These are phyloP conservation scores for Atrichornis clamosus DNA, from an alignment of 2,113 vertebrate genomes.

Conservation along the genomic window DNA sequence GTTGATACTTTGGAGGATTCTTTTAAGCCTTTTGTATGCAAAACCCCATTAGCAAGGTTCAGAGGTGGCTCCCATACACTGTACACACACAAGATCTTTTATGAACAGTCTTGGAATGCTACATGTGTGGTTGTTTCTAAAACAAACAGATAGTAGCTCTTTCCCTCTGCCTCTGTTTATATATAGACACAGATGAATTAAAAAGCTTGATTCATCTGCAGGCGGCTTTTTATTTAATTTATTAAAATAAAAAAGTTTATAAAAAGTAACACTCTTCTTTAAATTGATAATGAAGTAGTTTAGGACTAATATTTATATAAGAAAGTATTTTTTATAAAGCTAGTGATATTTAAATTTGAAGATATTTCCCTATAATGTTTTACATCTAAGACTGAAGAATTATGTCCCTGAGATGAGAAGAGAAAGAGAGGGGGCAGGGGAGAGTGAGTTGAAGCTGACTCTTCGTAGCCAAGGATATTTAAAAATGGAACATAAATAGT, in stretches of 20 bases:
- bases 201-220: neutral
- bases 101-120: neutral
- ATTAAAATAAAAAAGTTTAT: neutral
- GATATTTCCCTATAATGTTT: neutral
- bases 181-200: neutral
- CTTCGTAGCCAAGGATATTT: neutral
- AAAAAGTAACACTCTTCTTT: neutral
- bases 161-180: constrained; percentile 12
- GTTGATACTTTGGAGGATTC: neutral
- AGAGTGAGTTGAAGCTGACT: neutral
- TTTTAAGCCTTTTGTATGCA: neutral
- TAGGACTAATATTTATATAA: neutral
- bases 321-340: neutral
- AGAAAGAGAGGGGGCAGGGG: neutral
- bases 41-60: neutral
- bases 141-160: constrained; percentile 28
- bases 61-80: neutral
- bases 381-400: neutral
- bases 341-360: neutral
- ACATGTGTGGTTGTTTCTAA: neutral
- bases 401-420: neutral
- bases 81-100: neutral
- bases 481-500: neutral
- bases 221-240: neutral
- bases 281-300: neutral